Conservation (phyloP, 2,888 invertebrate genomes). For the Heliconius sara region DNA sequence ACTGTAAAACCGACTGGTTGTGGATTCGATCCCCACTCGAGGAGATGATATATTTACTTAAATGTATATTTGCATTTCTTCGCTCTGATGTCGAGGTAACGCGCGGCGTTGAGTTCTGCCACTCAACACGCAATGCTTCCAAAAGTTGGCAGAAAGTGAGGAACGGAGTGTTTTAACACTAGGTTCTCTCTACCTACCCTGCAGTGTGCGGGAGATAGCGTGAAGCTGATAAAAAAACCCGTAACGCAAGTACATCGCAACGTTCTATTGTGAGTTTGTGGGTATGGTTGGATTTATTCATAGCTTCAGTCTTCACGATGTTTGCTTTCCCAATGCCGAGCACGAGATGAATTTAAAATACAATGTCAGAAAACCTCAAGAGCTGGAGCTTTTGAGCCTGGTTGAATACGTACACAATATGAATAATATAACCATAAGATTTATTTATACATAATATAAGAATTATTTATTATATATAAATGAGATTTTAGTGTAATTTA, state of each 20-base stretch:
- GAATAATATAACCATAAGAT: neutral
- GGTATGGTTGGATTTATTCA: slow-evolving; percentile 15
- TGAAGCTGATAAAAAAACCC: neutral
- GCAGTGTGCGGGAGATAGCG: too few species aligned
- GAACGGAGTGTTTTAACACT: too few species aligned
- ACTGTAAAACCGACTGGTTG: too few species aligned
- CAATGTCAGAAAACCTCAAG: slow-evolving; percentile 19
- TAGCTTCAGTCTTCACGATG: slow-evolving; percentile 22
- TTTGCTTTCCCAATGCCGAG: slow-evolving; percentile 25
- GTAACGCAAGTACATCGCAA: neutral
- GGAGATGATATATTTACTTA: too few species aligned
- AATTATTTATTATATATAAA: neutral
- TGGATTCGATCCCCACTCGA: too few species aligned
- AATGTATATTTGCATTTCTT: too few species aligned
- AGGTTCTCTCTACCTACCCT: neutral
- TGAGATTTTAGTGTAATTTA: neutral
- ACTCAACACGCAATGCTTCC: too few species aligned
- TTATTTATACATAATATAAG: neutral
- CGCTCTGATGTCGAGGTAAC: too few species aligned
- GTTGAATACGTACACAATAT: neutral
- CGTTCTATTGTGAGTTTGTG: slow-evolving; percentile 13
- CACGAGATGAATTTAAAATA: slow-evolving; percentile 26
- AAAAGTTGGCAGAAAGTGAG: too few species aligned
- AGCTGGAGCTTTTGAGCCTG: neutral
- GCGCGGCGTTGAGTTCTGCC: too few species aligned